Conservation (phyloP, 2,888 invertebrate species). For the Catocala nupta region DNA sequence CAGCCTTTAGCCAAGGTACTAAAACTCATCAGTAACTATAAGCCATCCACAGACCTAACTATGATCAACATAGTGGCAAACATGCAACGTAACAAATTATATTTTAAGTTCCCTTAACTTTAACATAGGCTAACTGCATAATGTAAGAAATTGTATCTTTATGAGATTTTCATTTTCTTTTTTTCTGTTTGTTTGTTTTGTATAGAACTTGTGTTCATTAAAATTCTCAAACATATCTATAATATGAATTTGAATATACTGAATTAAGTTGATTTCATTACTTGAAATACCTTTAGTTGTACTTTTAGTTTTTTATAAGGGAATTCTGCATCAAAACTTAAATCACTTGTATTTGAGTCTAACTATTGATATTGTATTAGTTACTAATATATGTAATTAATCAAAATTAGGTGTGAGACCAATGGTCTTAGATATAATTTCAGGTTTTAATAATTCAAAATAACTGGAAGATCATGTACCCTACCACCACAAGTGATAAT, state of each 20-base stretch:
- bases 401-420: conserved; percentile 62
- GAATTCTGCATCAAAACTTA: conserved; percentile 32
- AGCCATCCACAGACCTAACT: conserved; percentile 79
- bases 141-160: conserved; percentile 54
- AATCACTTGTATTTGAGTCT: conserved; percentile 44
- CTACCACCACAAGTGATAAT: conserved; percentile 67
- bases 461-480: conserved; percentile 69
- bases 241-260: conserved; percentile 54
- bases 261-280: conserved; percentile 53
- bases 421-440: conserved; percentile 74
- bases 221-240: conserved; percentile 39
- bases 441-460: conserved; percentile 71
- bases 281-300: conserved; percentile 51
- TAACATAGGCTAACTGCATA: conserved; percentile 60
- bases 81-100: conserved; percentile 78
- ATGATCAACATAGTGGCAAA: conserved; percentile 82
- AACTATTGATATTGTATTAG: conserved; percentile 47
- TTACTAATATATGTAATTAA: conserved; percentile 60
- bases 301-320: conserved; percentile 33
- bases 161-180: conserved; percentile 43
- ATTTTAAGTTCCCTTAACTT: conserved; percentile 60
- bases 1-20: conserved; percentile 83
- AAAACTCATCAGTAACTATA: conserved; percentile 70
- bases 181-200: conserved; percentile 41
- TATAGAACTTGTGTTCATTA: conserved; percentile 34